phyloP scores from a whole-genome alignment of 2,113 vertebrate species.

The Lycocorax pyrrhopterus region DNA sequence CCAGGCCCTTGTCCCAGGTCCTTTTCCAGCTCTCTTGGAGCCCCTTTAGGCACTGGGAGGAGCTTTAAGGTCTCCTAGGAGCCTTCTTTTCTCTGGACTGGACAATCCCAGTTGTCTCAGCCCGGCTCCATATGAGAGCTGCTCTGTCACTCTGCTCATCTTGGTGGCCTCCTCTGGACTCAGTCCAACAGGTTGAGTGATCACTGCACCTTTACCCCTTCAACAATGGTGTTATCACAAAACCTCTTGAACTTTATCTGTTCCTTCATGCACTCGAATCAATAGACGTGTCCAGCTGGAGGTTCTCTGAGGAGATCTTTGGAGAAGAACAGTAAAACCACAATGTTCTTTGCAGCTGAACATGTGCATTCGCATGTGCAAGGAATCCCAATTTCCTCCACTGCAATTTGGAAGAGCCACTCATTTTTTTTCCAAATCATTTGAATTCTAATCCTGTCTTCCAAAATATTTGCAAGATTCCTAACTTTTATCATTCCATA shows the following conservation, averaged over 20 bases:
- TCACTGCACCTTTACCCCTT: neutral
- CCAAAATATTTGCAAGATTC: neutral
- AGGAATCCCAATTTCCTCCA: neutral
- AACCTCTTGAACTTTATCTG: neutral
- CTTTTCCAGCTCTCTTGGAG: neutral
- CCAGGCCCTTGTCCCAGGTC: too few species aligned
- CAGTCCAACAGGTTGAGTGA: neutral
- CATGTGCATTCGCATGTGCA: neutral
- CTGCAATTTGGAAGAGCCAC: neutral
- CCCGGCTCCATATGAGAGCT: neutral
- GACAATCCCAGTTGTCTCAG: neutral
- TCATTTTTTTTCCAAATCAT: rapidly evolving
- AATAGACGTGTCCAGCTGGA: neutral
- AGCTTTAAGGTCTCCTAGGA: neutral
- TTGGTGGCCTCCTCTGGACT: neutral
- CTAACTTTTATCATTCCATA: rapidly evolving
- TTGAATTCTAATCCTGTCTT: neutral
- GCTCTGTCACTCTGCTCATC: neutral
- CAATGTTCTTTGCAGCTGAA: neutral
- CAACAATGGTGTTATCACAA: neutral
- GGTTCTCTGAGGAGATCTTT: neutral
- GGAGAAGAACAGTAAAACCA: neutral
- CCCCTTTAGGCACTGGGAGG: neutral
- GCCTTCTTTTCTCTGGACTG: neutral
- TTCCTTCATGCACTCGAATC: neutral